Evolutionary conservation across 2,888 invertebrate genomes (phyloP).

Genomic region (Sinotaia quadrata): DNA sequence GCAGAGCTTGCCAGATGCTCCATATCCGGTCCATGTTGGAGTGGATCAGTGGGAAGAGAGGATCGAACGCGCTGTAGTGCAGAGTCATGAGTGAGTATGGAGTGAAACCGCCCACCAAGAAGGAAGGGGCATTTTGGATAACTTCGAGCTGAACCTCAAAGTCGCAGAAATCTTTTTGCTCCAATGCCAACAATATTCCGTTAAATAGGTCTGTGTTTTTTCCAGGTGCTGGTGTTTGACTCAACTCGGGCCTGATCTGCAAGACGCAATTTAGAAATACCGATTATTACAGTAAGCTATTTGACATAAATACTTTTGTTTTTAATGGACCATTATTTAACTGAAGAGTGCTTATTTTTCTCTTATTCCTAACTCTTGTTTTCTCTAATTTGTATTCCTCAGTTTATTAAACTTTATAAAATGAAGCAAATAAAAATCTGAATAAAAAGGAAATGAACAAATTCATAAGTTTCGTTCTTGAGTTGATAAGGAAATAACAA

Average conservation of each 20-base stretch:
- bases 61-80: conserved; percentile 41
- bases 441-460: no score
- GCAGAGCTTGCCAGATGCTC: conserved; percentile 42
- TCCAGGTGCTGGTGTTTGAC: background rate
- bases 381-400: no score
- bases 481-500: no score
- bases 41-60: conserved; percentile 41
- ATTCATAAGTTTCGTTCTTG: no score
- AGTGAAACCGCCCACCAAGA: conserved; percentile 32
- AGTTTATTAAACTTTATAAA: no score
- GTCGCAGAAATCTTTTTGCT: conserved; percentile 1
- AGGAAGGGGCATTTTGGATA: conserved; percentile 37
- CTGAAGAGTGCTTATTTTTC: no score
- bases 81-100: conserved; percentile 38
- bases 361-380: no score
- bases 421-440: no score
- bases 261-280: no score
- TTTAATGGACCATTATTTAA: no score
- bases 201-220: conserved; percentile 19
- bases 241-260: conserved; percentile 15
- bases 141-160: conserved; percentile 35
- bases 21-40: conserved; percentile 38
- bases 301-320: no score
- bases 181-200: conserved; percentile 1
- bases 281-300: no score